Evolutionary conservation across 30 jellyfish, hydroid and myxozoan genomes (phyloP).

Genomic region (Cassiopea xamachana): DNA sequence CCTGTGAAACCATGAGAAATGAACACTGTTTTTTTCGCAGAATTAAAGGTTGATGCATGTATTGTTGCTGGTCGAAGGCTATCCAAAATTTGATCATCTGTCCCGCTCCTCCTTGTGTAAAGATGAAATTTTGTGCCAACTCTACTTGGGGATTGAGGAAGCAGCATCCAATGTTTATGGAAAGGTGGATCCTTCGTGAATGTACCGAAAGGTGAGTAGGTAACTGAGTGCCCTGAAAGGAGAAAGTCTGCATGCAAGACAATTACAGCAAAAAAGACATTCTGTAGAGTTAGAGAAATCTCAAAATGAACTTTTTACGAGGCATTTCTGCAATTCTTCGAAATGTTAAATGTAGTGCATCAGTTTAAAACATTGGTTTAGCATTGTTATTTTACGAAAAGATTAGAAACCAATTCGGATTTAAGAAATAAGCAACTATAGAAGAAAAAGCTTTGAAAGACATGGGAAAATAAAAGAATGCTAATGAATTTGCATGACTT

Average conservation of each 20-base stretch:
- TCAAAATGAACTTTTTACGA: too few relatives aligned
- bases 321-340: too few relatives aligned
- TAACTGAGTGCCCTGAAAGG: conserved; percentile 52
- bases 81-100: conserved; percentile 48
- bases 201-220: conserved; percentile 89
- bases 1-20: conserved; percentile 89
- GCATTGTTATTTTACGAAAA: too few relatives aligned
- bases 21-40: conserved; percentile 62
- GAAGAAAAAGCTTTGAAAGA: too few relatives aligned
- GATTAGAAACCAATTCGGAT: too few relatives aligned
- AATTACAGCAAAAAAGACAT: too few relatives aligned
- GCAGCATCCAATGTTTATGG: conserved; percentile 64
- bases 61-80: conserved; percentile 36
- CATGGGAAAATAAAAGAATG: too few relatives aligned
- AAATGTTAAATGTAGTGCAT: too few relatives aligned
- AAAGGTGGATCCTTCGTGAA: conserved; percentile 83
- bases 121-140: conserved; percentile 69
- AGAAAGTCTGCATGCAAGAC: not conserved
- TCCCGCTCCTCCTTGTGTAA: conserved; percentile 63
- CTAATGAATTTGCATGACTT: too few relatives aligned
- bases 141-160: conserved; percentile 81
- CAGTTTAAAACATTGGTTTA: too few relatives aligned
- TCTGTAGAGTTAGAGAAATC: too few relatives aligned
- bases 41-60: conserved; percentile 56
- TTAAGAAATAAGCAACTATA: too few relatives aligned